These are phyloP conservation scores for Microtus ochrogaster DNA, from an alignment of 2,113 vertebrate genomes.

Conservation along the genomic window DNA sequence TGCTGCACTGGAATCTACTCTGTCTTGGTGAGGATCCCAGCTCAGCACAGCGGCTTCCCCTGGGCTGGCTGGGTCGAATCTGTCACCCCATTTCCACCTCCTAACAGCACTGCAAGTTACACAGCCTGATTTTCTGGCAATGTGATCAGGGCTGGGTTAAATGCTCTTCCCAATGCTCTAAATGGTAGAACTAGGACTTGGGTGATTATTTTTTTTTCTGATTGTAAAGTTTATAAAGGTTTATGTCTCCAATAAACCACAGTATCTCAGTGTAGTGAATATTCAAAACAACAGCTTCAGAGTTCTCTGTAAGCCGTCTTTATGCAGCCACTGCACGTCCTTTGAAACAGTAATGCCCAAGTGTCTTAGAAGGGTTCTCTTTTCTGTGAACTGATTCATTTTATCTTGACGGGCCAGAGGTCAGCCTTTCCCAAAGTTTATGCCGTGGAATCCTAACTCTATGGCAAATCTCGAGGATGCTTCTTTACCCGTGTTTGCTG, in stretches of 20 bases:
- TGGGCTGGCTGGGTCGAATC: neutral
- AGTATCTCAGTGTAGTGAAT: constrained; percentile 27
- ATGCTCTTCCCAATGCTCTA: neutral
- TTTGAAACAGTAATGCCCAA: constrained; percentile 12
- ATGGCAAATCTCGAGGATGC: constrained; percentile 46
- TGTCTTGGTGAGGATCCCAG: neutral
- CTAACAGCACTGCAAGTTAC: neutral
- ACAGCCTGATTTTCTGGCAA: neutral
- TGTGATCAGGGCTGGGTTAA: neutral
- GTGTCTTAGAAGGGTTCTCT: neutral
- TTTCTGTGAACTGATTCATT: neutral
- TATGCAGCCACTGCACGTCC: neutral
- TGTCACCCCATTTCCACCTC: neutral
- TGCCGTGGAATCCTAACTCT: constrained; percentile 32
- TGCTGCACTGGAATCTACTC: constrained; percentile 9
- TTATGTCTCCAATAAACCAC: constrained; percentile 6
- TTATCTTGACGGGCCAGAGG: neutral
- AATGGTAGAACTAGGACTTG: neutral
- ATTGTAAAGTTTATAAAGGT: constrained; percentile 29
- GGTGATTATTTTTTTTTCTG: constrained; percentile 13
- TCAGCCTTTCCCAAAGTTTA: constrained; percentile 29
- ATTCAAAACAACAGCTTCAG: constrained; percentile 25
- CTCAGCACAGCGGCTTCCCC: neutral
- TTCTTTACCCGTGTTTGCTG: constrained; percentile 1
- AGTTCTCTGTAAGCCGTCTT: neutral